Evolutionary conservation across 92 coral and sea anemone genomes (phyloP).

Genomic region (Actinernus sp.): DNA sequence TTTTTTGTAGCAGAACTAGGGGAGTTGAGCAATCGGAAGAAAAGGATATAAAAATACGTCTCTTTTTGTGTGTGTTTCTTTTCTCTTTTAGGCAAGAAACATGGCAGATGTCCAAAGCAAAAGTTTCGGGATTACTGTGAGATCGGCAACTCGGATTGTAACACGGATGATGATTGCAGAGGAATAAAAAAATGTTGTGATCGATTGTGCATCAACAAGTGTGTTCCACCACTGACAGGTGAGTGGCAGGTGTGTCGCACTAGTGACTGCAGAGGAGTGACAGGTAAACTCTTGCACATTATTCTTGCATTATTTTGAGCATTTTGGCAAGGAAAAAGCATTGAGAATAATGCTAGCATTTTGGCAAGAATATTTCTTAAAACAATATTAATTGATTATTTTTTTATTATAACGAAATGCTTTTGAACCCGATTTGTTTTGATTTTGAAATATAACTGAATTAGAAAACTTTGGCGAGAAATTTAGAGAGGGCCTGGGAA

Average conservation of each 20-base stretch:
- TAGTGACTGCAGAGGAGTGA: no score
- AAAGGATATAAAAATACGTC: no score
- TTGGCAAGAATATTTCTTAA: not conserved
- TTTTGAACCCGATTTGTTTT: no score
- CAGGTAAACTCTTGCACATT: not conserved
- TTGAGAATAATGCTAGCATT: not conserved
- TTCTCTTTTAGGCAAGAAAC: not conserved
- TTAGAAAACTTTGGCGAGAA: no score
- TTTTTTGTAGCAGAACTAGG: no score
- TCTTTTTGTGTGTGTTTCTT: not conserved
- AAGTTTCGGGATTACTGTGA: not conserved
- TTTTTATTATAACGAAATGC: no score
- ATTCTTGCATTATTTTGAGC: not conserved
- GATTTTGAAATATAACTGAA: no score
- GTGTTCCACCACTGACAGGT: slow-evolving; percentile 21
- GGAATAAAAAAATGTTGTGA: slow-evolving; percentile 15
- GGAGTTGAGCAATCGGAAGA: no score
- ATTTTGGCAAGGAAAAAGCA: not conserved
- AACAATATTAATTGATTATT: no score
- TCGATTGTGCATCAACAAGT: slow-evolving; percentile 2
- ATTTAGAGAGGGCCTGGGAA: no score
- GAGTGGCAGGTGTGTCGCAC: no score
- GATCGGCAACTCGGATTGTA: slow-evolving; percentile 2
- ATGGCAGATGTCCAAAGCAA: slow-evolving; percentile 23
- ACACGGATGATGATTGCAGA: slow-evolving; percentile 12